Evolutionary conservation across 1,140 invertebrate species (phyloP).

Genomic region (Neoseiulus cucumeris): DNA sequence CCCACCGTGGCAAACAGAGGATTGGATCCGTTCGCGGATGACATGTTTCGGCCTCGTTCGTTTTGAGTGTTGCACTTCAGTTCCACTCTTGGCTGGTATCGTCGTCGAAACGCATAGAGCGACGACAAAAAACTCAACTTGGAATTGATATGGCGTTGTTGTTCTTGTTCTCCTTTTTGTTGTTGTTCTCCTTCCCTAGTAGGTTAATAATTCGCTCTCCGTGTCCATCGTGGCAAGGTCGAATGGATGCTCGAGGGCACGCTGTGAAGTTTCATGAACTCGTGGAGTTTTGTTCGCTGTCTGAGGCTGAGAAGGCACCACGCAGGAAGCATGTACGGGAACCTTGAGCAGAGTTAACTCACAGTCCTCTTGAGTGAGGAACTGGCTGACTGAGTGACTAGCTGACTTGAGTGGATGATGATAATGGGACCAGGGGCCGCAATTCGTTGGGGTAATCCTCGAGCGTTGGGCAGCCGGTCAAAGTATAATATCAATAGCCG

Average conservation of each 20-base stretch:
- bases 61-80: no score
- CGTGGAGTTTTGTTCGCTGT: not conserved
- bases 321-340: not conserved
- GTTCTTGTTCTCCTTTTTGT: not conserved
- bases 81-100: not conserved
- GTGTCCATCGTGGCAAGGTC: not conserved
- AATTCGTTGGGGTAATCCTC: no score
- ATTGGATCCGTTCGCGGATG: not conserved
- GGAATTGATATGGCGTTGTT: not conserved
- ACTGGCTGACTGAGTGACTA: no score
- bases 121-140: not conserved
- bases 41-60: not conserved
- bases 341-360: not conserved
- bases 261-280: no score
- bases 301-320: constrained; percentile 4
- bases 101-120: not conserved
- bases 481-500: no score
- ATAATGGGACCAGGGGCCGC: no score
- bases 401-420: no score
- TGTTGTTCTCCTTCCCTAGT: not conserved
- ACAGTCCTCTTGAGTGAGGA: no score
- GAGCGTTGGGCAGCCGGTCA: no score
- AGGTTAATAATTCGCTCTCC: not conserved
- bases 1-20: constrained; percentile 5
- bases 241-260: no score